Evolutionary conservation across 2,888 invertebrate genomes (phyloP), one percentile per base, ranked within the genome.

Genomic region (Willowsia nigromaculata): DNA sequence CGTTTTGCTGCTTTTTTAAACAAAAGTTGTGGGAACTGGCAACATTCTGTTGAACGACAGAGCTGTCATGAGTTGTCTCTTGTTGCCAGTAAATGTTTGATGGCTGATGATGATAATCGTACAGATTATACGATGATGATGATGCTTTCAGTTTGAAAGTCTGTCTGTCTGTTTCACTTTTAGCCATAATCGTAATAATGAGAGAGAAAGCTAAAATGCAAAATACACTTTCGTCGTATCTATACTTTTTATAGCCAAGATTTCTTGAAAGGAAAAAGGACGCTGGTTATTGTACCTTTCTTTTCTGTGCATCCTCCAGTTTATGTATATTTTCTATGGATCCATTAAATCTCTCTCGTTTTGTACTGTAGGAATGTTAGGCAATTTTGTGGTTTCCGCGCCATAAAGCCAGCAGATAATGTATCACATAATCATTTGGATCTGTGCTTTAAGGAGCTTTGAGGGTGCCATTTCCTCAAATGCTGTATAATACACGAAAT

Each of bases 401-500:
- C 86, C 86, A 86, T 86, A 86, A 86, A 80, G 68, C 86, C 71
- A 33, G 65, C 80, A 86, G 86, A 86, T 86, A 86, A 86, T 86
- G 86, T 81, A 86, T 86, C 80, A 81, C 80, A 86, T 86, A 80
- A 86, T 80, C 86, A 86, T 86, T 86, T 86, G 80, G 71, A 86
- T 86, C 80, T 71, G 33, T 85, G 13, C 78, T 47, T 78, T 47
- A 56, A 76, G 50, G 65, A 65, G 65, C 50, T 62, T 13, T 53
- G 30, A 76, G 76, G 85, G 65, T 62, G 85, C 37, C 27, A 74
- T 85, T 56, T 85, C 43, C 62, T 85, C 84, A 53, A 37, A 33
- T 53, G 78, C 33, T 43, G 18, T 6, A 76, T 25, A 50, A n/a
- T 65, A 33, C 30, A 65, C 13, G 33, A 65, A 11, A 43, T 71